These are phyloP conservation scores for Manduca sexta DNA, from an alignment of 1,140 invertebrate species.

Conservation along the genomic window DNA sequence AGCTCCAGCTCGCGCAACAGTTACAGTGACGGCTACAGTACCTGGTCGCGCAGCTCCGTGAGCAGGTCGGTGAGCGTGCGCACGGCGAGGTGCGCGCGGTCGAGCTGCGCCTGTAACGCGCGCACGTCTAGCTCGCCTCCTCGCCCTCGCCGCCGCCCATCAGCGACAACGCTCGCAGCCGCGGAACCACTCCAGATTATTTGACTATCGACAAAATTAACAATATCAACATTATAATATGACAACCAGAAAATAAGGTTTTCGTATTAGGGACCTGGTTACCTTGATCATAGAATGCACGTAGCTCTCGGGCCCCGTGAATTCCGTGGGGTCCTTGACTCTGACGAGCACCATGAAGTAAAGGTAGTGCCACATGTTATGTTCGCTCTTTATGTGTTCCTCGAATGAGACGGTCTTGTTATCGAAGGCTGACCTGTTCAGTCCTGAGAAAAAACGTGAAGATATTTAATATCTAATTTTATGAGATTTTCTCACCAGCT, in stretches of 20 bases:
- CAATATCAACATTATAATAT: no score
- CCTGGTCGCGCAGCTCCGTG: slow-evolving; percentile 92
- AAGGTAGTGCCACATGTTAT: slow-evolving; percentile 99
- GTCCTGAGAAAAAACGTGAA: slow-evolving; percentile 72
- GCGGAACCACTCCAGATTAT: slow-evolving; percentile 96
- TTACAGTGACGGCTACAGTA: slow-evolving; percentile 74
- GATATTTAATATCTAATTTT: no score
- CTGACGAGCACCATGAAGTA: slow-evolving; percentile 99
- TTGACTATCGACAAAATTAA: slow-evolving; percentile 37
- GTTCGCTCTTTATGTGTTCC: slow-evolving; percentile 96
- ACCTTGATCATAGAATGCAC: slow-evolving; percentile 77
- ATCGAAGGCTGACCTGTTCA: slow-evolving; percentile 97
- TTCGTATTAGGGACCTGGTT: no score
- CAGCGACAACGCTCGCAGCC: slow-evolving; percentile 94
- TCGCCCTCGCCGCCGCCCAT: slow-evolving; percentile 93
- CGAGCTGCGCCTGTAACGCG: slow-evolving; percentile 89
- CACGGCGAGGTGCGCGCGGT: slow-evolving; percentile 87
- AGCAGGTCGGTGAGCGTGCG: slow-evolving; percentile 89
- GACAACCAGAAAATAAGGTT: no score
- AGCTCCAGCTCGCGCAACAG: no score
- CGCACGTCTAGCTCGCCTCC: slow-evolving; percentile 92
- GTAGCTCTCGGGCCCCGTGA: slow-evolving; percentile 99
- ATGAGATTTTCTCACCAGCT: no score
- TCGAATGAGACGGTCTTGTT: slow-evolving; percentile 99
- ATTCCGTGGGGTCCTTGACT: slow-evolving; percentile 99